Conservation (phyloP, 2,888 invertebrate genomes). For the Hirtodrosophila alboralis region DNA sequence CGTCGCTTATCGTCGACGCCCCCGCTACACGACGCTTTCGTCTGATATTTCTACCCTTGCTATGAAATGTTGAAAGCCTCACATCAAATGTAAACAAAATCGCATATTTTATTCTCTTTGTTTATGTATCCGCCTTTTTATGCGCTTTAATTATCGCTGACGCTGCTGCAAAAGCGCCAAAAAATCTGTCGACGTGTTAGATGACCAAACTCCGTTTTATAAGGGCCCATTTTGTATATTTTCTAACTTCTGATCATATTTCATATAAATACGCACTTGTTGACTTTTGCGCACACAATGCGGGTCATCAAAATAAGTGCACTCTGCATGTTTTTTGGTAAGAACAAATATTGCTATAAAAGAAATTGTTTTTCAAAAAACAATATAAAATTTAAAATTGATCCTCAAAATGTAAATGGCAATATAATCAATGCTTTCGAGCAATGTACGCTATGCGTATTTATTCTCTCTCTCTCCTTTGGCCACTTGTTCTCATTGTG, state of each 20-base stretch:
- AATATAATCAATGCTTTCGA: background rate
- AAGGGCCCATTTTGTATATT: background rate
- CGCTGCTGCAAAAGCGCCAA: constrained; percentile 13
- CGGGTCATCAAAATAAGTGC: constrained; percentile 3
- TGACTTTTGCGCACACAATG: constrained; percentile 42
- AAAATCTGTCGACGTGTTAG: constrained; percentile 39
- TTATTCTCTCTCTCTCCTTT: constrained; percentile 22
- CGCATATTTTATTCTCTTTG: constrained; percentile 22
- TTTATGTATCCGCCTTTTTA: constrained; percentile 20
- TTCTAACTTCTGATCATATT: constrained; percentile 1
- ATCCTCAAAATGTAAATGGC: constrained; percentile 41
- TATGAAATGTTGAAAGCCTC: constrained; percentile 3
- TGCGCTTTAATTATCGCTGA: constrained; percentile 18
- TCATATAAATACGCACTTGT: constrained; percentile 49
- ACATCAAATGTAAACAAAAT: constrained; percentile 51
- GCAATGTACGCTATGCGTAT: constrained; percentile 11
- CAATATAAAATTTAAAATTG: too few relatives aligned
- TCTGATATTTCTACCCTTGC: constrained; percentile 17
- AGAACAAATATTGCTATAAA: background rate
- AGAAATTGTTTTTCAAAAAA: background rate
- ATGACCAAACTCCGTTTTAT: background rate
- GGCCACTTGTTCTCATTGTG: constrained; percentile 44
- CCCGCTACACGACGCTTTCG: constrained; percentile 23
- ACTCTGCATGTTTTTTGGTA: background rate
- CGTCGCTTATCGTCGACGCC: constrained; percentile 62